phyloP scores from a whole-genome alignment of 2,888 invertebrate genomes.

The Polyploca ridens region DNA sequence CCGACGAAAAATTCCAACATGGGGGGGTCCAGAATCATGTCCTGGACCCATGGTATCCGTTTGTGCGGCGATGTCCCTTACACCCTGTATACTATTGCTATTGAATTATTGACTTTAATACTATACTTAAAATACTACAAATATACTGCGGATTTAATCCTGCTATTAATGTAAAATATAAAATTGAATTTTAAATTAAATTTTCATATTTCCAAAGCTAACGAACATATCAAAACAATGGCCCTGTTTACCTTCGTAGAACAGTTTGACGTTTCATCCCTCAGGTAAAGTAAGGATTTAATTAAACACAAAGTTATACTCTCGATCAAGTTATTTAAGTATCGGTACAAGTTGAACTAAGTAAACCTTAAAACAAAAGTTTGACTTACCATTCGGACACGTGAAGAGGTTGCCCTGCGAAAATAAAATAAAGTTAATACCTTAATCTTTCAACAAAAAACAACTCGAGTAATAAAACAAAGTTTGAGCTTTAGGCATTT shows the following conservation, averaged over 20 bases:
- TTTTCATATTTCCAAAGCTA: not conserved
- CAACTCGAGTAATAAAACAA: not conserved
- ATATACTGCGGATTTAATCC: too few relatives aligned
- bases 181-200: too few relatives aligned
- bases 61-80: too few relatives aligned
- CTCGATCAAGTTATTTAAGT: slow-evolving; percentile 30
- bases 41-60: too few relatives aligned
- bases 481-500: not conserved
- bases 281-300: slow-evolving; percentile 4
- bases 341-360: slow-evolving; percentile 33
- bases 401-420: slow-evolving; percentile 88
- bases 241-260: not conserved
- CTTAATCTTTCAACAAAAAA: slow-evolving; percentile 22
- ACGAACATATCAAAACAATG: not conserved
- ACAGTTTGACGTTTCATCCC: slow-evolving; percentile 13
- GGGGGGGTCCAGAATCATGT: too few relatives aligned
- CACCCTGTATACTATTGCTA: too few relatives aligned
- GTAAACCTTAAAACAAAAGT: slow-evolving; percentile 23
- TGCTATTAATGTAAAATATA: too few relatives aligned
- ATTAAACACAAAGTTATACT: slow-evolving; percentile 7
- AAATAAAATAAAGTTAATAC: slow-evolving; percentile 53
- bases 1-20: too few relatives aligned
- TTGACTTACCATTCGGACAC: slow-evolving; percentile 89
- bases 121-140: too few relatives aligned
- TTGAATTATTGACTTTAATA: too few relatives aligned